phyloP scores from a whole-genome alignment of 2,888 invertebrate species.

The Dendrolimus houi region DNA sequence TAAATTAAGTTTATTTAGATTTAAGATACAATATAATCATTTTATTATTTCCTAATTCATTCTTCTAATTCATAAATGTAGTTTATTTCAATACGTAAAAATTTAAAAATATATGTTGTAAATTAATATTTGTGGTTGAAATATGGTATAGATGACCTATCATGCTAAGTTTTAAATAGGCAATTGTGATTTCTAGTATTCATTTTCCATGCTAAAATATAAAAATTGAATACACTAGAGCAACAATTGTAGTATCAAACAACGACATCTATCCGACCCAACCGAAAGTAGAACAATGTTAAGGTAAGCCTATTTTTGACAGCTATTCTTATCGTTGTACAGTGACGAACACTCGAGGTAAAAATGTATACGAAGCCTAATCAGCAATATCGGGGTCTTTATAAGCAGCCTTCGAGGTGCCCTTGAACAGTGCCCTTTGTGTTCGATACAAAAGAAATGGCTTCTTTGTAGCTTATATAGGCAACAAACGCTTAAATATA shows the following conservation, averaged over 20 bases:
- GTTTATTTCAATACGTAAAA: too few species aligned
- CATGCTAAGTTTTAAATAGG: too few species aligned
- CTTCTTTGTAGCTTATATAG: constrained; percentile 39
- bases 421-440: constrained; percentile 58
- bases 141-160: too few species aligned
- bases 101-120: too few species aligned
- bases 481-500: constrained; percentile 13
- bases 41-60: too few species aligned
- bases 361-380: constrained; percentile 33
- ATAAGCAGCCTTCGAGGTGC: constrained; percentile 37
- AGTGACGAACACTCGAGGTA: constrained; percentile 11
- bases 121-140: too few species aligned
- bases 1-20: too few species aligned
- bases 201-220: too few species aligned
- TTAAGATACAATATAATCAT: too few species aligned
- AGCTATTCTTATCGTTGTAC: neutral
- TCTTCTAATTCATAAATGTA: too few species aligned
- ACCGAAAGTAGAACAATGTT: constrained; percentile 10
- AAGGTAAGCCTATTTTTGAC: neutral
- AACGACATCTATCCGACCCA: constrained; percentile 20
- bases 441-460: constrained; percentile 47
- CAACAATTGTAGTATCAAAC: neutral
- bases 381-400: constrained; percentile 48
- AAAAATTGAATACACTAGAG: too few species aligned
- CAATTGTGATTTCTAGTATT: too few species aligned